A percentile compares a stretch with the other conserved stretches of the same genome.
Conservation (phyloP, 2,888 invertebrate species). For the Ryuthela nishihirai region DNA sequence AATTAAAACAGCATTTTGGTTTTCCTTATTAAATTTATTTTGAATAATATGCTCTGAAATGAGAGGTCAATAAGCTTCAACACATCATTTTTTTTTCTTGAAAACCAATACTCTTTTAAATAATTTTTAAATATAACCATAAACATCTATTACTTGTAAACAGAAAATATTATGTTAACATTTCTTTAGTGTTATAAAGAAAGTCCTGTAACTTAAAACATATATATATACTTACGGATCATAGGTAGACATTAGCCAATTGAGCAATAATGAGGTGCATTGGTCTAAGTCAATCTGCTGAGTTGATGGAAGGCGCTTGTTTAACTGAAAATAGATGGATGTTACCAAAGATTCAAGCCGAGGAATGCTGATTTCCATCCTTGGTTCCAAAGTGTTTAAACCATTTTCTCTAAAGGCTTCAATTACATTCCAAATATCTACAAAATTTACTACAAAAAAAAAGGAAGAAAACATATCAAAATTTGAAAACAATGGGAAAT, state of each 20-base stretch:
- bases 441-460: constrained; percentile 76
- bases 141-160: neutral
- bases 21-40: too few species aligned
- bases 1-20: too few species aligned
- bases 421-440: constrained; percentile 99
- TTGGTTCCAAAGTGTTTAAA: constrained; percentile 83
- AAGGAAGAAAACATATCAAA: neutral
- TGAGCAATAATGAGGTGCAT: constrained; percentile 83
- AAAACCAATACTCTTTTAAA: neutral
- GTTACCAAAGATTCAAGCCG: constrained; percentile 87
- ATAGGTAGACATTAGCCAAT: constrained; percentile 92
- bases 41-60: too few species aligned
- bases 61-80: neutral
- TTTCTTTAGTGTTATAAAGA: too few species aligned
- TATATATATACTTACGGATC: constrained; percentile 68
- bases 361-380: constrained; percentile 58
- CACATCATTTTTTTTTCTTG: neutral
- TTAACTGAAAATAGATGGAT: constrained; percentile 75
- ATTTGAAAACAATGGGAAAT: neutral
- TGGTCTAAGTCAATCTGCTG: constrained; percentile 91
- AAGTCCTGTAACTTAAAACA: constrained; percentile 12
- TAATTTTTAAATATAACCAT: neutral
- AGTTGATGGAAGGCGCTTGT: constrained; percentile 89
- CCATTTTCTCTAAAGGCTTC: constrained; percentile 98
- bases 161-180: too few species aligned